Base-by-base conservation (phyloP, 2,797 vertebrate species). In the Aldrovandia affinis region DNA sequence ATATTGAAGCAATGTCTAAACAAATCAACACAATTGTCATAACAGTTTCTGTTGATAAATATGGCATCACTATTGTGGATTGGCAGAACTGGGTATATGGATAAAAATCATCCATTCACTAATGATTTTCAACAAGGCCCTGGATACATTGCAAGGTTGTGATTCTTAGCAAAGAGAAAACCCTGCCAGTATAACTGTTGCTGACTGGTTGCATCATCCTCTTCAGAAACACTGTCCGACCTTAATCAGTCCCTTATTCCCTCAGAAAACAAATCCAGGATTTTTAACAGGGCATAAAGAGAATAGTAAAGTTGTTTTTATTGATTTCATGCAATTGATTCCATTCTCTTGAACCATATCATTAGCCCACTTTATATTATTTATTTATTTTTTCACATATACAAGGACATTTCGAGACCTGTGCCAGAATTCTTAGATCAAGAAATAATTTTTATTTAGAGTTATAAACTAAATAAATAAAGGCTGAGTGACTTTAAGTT, bases 231-330 rank as follows among this genome's bases (percentile, higher is more conserved):
- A 73, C 15, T 42, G 14, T 83, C 80, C 57, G 86, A 83, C 82
- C 81, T 85, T 89, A 83, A 86, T 89, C 47, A 89, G 85, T 79
- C 82, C 79, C 63, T 83, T 59, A 83, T 83, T 86, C 84, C 81
- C 36, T 61, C n/a, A 59, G 80, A 78, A 80, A 81, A 61, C 83
- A 85, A 68, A 82, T 81, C 73, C 57, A 80, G 70, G 33, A n/a
- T 68, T 70, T 39, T 80, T 47, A 80, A 85, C 83, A 73, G 70
- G 61, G 63, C 47, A 83, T 52, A 81, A 82, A 85, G 50, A 83
- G 82, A 83, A 86, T 73, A 57, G n/a, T 80, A 78, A 63, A 86
- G 42, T 84, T 87, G 54, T 86, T 88, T 83, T 84, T 82, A 86
- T 84, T 86, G 83, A 84, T 83, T 83, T 47, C 33, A 81, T 79